phyloP scores from a whole-genome alignment of 2,888 invertebrate species.

The Dasypogon diadema region DNA sequence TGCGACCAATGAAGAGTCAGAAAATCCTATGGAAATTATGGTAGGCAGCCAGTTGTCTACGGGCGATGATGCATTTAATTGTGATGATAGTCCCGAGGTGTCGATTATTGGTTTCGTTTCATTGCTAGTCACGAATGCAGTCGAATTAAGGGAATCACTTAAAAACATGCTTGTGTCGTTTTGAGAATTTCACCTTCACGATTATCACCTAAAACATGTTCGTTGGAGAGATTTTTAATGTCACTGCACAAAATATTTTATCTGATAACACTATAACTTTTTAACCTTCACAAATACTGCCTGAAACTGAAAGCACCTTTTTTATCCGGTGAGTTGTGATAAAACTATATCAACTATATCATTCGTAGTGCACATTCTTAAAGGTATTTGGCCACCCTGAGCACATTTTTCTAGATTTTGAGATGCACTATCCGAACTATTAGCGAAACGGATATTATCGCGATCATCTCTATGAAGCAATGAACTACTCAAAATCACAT shows the following conservation, averaged over 20 bases:
- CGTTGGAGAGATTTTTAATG: no score
- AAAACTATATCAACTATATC: no score
- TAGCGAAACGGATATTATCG: no score
- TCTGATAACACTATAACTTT: no score
- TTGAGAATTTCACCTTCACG: background rate
- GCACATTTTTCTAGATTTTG: background rate
- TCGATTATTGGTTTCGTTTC: background rate
- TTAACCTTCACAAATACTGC: no score
- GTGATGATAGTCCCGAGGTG: background rate
- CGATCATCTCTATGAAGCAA: background rate
- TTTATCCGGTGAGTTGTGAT: no score
- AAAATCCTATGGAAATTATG: background rate
- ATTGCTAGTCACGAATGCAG: conserved; percentile 25
- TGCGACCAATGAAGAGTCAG: background rate
- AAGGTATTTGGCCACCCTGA: background rate
- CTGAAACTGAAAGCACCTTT: no score
- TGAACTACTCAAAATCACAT: background rate
- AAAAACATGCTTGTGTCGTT: conserved; percentile 23
- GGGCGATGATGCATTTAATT: background rate
- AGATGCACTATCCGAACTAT: background rate
- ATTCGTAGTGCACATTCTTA: background rate
- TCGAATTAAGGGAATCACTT: background rate
- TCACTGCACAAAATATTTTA: no score
- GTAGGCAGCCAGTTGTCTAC: conserved; percentile 15
- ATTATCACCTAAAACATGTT: background rate